Base-by-base conservation (phyloP, 2,888 invertebrate species). In the Galeruca laticollis region DNA sequence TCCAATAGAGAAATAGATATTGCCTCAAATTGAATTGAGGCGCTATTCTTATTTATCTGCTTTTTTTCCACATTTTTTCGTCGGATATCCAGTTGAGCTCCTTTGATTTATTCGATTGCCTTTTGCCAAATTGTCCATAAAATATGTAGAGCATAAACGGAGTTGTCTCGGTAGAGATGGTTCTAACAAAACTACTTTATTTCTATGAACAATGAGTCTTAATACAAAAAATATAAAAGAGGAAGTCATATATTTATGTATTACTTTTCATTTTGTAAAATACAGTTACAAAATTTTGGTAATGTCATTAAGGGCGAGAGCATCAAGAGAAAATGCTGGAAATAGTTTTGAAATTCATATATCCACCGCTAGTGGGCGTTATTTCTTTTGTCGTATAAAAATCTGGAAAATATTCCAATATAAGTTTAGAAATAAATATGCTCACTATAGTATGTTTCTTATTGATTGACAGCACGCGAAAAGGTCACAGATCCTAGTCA, bases 111-210 rank as follows among this genome's bases (percentile, higher is more conserved):
- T 75, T 69, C 60, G 71, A 75, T 73, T 71, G 74, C 71, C 66
- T 66, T 70, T 75, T 68, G 71, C 65, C 70, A 75, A 74, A 75
- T 71, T 75, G 74, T 70, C 74, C 71, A 71, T 75, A 67, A 75
- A 75, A 74, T 70, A 73, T 74, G 56, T 49, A 70, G 40, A 47
- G 26, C 6, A 52, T 21, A 21, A 52, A 10, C 52, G 26, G 40
- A 15, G n/a, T 33, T n/a, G 56, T 33, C 18, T 35, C 35, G 52
- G 11, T 35, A 57, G 21, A 49, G 35, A 62, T 49, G 49, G 33
- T n/a, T 60, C 31, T 31, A 59, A 49, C 31, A 59, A 40, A n/a
- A n/a, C n/a, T 13, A 40, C 4, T 47, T 8, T 40, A 40, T 40
- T 40, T 40, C 13, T 5, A n/a, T 13, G 40, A 40, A 40, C 40